Evolutionary conservation across 2,113 vertebrate genomes (phyloP).

Genomic region (Tympanuchus pallidicinctus): DNA sequence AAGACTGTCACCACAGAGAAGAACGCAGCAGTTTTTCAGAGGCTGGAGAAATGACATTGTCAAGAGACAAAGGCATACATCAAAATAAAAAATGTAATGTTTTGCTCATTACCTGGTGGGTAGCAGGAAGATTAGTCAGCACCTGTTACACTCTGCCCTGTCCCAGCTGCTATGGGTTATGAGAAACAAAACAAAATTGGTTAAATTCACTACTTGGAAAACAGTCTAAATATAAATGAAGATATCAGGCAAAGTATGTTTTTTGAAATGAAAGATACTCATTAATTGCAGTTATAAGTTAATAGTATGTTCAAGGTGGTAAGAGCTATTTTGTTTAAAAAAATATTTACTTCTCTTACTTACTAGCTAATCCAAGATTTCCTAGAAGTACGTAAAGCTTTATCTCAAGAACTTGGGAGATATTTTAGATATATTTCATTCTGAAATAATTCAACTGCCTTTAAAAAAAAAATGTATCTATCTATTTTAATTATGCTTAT

Average conservation of each 20-base stretch:
- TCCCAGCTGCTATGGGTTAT: neutral
- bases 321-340: neutral
- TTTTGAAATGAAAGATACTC: neutral
- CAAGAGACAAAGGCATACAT: conserved; percentile 26
- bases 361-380: neutral
- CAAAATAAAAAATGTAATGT: conserved; percentile 30
- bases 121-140: neutral
- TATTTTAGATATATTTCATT: neutral
- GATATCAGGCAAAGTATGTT: neutral
- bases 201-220: neutral
- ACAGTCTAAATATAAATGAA: accelerated
- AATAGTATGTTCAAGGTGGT: neutral
- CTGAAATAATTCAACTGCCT: neutral
- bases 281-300: neutral
- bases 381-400: neutral
- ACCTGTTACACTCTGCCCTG: neutral
- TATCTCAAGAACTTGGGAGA: neutral
- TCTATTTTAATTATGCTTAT: neutral
- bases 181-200: neutral
- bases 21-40: neutral
- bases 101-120: neutral
- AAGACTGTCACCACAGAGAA: neutral
- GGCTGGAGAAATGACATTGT: conserved; percentile 7
- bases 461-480: neutral
- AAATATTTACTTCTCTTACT: neutral